A percentile compares a stretch with the other conserved stretches of the same genome.
Conservation (phyloP, 2,797 vertebrate genomes). For the Pelobates cultripes region DNA sequence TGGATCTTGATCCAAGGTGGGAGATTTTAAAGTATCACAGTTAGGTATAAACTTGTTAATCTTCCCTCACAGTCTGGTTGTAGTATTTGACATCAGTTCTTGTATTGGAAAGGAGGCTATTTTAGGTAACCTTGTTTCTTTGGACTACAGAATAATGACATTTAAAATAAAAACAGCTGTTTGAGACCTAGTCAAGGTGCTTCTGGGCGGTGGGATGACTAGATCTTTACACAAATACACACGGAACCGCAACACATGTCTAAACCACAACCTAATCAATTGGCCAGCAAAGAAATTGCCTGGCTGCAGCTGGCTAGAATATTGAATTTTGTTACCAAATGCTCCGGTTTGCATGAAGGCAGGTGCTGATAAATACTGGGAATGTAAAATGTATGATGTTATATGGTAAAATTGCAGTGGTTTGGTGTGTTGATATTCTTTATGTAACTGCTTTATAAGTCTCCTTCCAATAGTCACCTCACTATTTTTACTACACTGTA, state of each 20-base stretch:
- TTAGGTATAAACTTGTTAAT: too few species aligned
- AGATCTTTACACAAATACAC: too few species aligned
- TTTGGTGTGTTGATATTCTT: not conserved
- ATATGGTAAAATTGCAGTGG: not conserved
- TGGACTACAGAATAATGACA: too few species aligned
- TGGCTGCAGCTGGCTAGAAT: not conserved
- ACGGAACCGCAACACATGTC: not conserved
- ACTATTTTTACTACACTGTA: slow-evolving; percentile 11
- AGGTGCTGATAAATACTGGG: not conserved
- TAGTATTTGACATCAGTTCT: too few species aligned
- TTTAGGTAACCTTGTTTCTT: too few species aligned
- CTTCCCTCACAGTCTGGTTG: too few species aligned
- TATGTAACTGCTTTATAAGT: slow-evolving; percentile 9
- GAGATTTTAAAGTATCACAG: too few species aligned
- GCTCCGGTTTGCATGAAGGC: not conserved
- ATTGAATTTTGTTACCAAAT: not conserved
- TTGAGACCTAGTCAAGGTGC: too few species aligned
- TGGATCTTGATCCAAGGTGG: too few species aligned
- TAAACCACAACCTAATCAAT: not conserved
- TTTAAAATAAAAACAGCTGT: too few species aligned
- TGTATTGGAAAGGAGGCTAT: too few species aligned
- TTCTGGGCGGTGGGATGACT: not conserved
- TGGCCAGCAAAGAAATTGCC: not conserved
- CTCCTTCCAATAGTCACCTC: slow-evolving; percentile 2
- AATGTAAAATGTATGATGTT: not conserved